Base-by-base conservation (phyloP, 2,113 vertebrate species). In the Macaca fascicularis region DNA sequence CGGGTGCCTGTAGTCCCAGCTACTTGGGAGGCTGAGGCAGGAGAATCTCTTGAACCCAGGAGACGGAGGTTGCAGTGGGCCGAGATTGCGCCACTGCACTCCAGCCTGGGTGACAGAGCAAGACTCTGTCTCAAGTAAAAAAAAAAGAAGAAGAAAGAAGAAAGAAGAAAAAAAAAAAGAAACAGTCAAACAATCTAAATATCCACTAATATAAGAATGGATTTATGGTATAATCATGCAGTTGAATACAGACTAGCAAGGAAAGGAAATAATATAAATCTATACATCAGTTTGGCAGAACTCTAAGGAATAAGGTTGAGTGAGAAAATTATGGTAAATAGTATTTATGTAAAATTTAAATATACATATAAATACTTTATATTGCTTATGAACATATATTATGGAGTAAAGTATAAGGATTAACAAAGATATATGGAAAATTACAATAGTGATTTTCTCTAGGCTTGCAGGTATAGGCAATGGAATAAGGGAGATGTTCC, bases 251-350 rank as follows among this genome's bases (percentile, higher is more conserved):
- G 4, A 48, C 16, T 35, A 59, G 8, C 48, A 69, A 48, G 17
- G 59, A 91, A 92, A 50, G 27, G 25, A 72, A 85, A 70, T 59
- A n/a, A 61, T 61, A 8, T 50, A 92, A 80, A 59, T 35, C 40
- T 72, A 35, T 0, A 35, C 48, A 67, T 79, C 40, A 35, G 2
- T 91, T 72, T 91, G 40, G n/a, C 14, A 72, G 43, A 86, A 91
- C 14, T 70, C 38, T 79, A 86, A 90, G 38, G 40, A 48, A 55
- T 57, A 76, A 76, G 48, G 16, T 10, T 59, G 23, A 67, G 13
- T 94, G 79, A 91, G 50, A 86, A 86, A 86, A 72, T 59, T 48
- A 70, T 25, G 50, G 52, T 79, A 92, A 87, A 43, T 86, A 79
- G 17, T 20, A 64, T 52, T 74, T 74, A 74, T 11, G 8, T 61